Base-by-base conservation (phyloP, 2,888 invertebrate genomes). In the Mayetiola destructor region DNA sequence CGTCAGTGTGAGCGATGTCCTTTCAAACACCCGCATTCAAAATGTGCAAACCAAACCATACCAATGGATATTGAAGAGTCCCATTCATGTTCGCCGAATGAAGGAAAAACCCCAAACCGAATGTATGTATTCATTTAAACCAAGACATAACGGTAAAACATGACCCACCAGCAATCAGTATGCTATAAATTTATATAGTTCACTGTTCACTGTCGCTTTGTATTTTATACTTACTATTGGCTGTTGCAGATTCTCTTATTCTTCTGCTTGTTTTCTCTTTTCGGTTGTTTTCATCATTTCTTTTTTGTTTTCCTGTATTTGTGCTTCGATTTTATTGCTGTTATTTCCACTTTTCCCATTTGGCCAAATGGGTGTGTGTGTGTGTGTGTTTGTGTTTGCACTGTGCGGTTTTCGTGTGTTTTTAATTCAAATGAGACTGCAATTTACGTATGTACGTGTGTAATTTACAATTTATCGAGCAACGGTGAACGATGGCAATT, bases 141-240 rank as follows among this genome's bases (percentile, higher is more conserved):
- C 39, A 39, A 21, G 23, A 42, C 12, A 14, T 23, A 27, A 48
- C 12, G 48, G 48, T 48, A 48, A n/a, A n/a, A n/a, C n/a, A n/a
- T n/a, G n/a, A n/a, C n/a, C n/a, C n/a, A n/a, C n/a, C n/a, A n/a
- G n/a, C n/a, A n/a, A n/a, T n/a, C n/a, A n/a, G n/a, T n/a, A n/a
- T n/a, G n/a, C n/a, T n/a, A n/a, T n/a, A n/a, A 48, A 48, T 48
- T 48, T 48, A 48, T 48, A 27, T 48, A 48, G 48, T 48, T 48
- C 27, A 48, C 23, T 48, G 48, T 48, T 48, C 27, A 27, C 27
- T 27, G 27, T 27, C 48, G 23, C 48, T 16, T n/a, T 37, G 37
- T 48, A 23, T 48, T 9, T 48, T 48, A 27, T 48, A 27, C 27
- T 27, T 27, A 48, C n/a, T n/a, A n/a, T n/a, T n/a, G n/a, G n/a